Base-by-base conservation (phyloP, 2,797 vertebrate species). In the Phrynocephalus vlangalii region DNA sequence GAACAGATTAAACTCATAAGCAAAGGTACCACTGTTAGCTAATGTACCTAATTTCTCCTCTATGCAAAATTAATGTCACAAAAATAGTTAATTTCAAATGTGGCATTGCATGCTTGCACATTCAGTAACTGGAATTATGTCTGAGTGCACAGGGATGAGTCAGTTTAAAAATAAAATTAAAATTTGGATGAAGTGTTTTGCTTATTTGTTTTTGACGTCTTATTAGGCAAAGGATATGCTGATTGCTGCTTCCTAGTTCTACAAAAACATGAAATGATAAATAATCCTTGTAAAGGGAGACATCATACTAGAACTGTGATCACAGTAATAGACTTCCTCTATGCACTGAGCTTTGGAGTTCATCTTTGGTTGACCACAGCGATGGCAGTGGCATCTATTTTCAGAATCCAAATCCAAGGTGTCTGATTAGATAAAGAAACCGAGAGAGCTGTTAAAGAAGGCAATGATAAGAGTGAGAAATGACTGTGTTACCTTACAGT, bases 381-480 rank as follows among this genome's bases (percentile, higher is more conserved):
- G 22, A 88, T 50, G 13, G 38, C 63, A 79, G 66, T 16, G 68
- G 72, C 86, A n/a, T 87, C 72, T 24, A 16, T 78, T 86, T 80
- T 86, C 78, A 86, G 66, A 71, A 33, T 30, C 50, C 72, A 72
- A 86, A 26, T 71, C 85, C 68, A 80, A 73, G 78, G 68, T 81
- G 68, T 30, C 33, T 86, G 33, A 63, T 66, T 72, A 72, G 71
- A 81, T 81, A 81, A 86, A 22, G 52, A 81, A 86, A 86, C 50
- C 6, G 33, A 66, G 68, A 63, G 33, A 72, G 22, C 68, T 11
- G 33, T 28, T 72, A 81, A 86, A 81, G 50, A 7, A 30, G 56
- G 26, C 48, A 75, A 22, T 48, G 20, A 28, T 7, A 78, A 28
- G 16, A 44, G 66, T 10, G 48, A 44, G 44, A 82, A 68, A 82